phyloP scores from a whole-genome alignment of 2,797 vertebrate genomes.

The Antennarius maculatus region DNA sequence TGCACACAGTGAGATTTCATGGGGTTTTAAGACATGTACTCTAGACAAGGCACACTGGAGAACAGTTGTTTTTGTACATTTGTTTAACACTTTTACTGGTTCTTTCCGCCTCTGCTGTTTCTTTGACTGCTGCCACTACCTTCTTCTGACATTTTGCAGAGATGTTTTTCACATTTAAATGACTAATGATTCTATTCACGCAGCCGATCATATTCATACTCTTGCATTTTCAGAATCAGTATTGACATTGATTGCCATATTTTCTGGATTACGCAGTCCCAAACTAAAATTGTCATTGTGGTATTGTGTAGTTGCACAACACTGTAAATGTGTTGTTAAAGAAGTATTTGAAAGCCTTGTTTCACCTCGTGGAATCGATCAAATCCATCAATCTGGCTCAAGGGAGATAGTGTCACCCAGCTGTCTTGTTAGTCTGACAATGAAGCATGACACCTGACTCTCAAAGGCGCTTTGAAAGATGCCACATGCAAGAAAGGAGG shows the following conservation, averaged over 20 bases:
- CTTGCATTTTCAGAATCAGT: no score
- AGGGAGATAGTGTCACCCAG: slow-evolving; percentile 5
- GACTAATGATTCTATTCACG: no score
- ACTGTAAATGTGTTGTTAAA: not conserved
- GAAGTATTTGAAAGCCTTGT: not conserved
- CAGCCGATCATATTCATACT: no score
- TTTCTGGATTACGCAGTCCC: not conserved
- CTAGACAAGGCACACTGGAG: no score
- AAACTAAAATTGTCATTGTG: not conserved
- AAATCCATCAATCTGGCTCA: slow-evolving; percentile 6
- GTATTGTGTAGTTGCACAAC: not conserved
- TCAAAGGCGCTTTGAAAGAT: slow-evolving; percentile 18
- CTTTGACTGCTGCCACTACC: no score
- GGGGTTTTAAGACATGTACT: no score
- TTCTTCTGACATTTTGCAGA: no score
- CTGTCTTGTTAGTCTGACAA: slow-evolving; percentile 19
- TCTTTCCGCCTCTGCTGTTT: no score
- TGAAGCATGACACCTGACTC: slow-evolving; percentile 27
- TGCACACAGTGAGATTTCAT: no score
- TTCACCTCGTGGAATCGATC: slow-evolving; percentile 17
- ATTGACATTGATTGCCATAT: not conserved
- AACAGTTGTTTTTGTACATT: no score
- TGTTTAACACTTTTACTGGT: no score
- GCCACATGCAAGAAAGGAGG: slow-evolving; percentile 1
- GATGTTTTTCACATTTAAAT: no score